Percentiles rank a stretch among this genome's conserved stretches.
phyloP scores from a whole-genome alignment of 2,113 vertebrate genomes.

The Nannospalax galili region DNA sequence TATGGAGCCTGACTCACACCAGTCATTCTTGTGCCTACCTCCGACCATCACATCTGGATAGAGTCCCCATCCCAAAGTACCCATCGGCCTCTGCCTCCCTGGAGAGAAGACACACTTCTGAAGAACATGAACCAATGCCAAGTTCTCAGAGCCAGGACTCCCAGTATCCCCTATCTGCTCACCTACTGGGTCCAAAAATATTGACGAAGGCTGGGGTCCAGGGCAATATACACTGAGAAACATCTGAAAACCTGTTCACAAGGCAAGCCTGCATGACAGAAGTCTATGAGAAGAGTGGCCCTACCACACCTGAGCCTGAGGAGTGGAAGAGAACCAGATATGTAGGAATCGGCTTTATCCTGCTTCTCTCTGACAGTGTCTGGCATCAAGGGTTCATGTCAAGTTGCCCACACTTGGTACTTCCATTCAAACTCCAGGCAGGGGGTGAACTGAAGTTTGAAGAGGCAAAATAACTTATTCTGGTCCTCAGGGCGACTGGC shows the following conservation, averaged over 20 bases:
- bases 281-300: background rate
- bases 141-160: background rate
- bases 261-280: background rate
- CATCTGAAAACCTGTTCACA: background rate
- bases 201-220: no score
- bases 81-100: background rate
- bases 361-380: background rate
- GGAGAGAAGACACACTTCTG: background rate
- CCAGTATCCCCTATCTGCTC: background rate
- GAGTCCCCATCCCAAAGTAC: background rate
- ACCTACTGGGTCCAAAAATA: background rate
- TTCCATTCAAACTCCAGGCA: background rate
- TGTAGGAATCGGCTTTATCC: background rate
- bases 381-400: background rate
- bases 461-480: background rate
- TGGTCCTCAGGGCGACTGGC: background rate
- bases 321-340: background rate
- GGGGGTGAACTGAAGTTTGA: background rate
- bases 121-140: background rate
- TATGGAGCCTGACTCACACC: background rate
- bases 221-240: background rate
- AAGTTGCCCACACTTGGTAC: background rate
- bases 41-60: background rate
- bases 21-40: background rate
- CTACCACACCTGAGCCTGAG: accelerated